Evolutionary conservation across 1,140 invertebrate genomes (phyloP), one percentile per base, ranked within the genome.

Genomic region (Drosophila serrata): DNA sequence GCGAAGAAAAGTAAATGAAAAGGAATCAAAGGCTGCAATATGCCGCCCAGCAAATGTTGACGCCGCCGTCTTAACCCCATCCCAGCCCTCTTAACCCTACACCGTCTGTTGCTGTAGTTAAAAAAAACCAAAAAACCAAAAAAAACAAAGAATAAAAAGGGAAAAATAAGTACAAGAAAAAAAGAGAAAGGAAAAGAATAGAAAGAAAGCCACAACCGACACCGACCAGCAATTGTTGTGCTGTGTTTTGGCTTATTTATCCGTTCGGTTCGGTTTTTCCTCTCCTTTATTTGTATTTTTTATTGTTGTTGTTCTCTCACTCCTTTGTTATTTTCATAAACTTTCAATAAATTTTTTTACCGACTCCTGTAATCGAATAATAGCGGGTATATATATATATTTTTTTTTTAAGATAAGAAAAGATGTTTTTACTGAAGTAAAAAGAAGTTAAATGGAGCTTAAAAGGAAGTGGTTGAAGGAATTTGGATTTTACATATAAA

Each of bases 21-120:
- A 43, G 75, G 87, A 88, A 88, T 88, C 84, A 90, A 88, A 90
- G 85, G 80, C 80, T 90, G 81, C 84, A 80, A 87, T 82, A 82
- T 79, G 74, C 80, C 80, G 75, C 75, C 75, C 79, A 69, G 63
- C 75, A 64, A 64, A 79, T 79, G 77, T 74, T 77, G 75, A 78
- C 74, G 75, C 62, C 75, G 75, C 62, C 81, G 73, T 42, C 65
- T 37, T 42, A 40, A 37, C 31, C 45, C 42, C 19, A 29, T 27
- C 13, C 22, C 11, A 35, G 9, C 40, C 39, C 37, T 17, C 46
- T 17, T 19, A 33, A 24, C 46, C 49, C 46, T 17, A 39, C 53
- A 37, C 48, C 61, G 82, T 65, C 65, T 86, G 78, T 60, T 82
- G 60, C 76, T 77, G 80, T 77, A 76, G 70, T 75, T 62, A 70